Evolutionary conservation across 2,113 vertebrate genomes (phyloP).

Genomic region (Tonatia bakeri): DNA sequence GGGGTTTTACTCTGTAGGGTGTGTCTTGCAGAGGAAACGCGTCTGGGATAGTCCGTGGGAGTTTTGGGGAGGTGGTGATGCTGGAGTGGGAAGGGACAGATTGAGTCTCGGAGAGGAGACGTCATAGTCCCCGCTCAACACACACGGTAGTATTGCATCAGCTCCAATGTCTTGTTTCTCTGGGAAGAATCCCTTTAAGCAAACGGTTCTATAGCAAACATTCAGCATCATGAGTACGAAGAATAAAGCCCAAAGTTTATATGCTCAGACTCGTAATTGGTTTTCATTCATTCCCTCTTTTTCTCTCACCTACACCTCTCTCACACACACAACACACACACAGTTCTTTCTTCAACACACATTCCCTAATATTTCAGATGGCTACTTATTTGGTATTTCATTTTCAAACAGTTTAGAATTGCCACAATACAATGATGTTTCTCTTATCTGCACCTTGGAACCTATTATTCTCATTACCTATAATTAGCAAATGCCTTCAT

Average conservation of each 20-base stretch:
- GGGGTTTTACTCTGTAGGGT: neutral
- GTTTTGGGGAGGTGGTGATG: neutral
- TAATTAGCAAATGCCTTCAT: neutral
- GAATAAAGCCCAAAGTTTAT: neutral
- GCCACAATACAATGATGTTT: neutral
- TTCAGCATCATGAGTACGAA: neutral
- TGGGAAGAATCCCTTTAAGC: neutral
- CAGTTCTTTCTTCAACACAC: neutral
- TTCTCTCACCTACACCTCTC: too few relatives aligned
- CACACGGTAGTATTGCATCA: neutral
- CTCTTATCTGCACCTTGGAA: neutral
- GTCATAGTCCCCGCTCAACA: neutral
- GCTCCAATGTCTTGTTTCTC: neutral
- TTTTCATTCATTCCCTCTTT: neutral
- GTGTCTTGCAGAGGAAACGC: neutral
- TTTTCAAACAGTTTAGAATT: neutral
- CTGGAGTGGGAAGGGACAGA: neutral
- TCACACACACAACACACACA: neutral
- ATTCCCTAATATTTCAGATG: neutral
- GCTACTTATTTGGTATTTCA: neutral
- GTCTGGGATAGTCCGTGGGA: neutral
- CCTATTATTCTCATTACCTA: neutral
- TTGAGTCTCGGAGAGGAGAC: neutral
- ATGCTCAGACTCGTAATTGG: neutral
- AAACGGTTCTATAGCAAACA: neutral